Evolutionary conservation across 2,888 invertebrate genomes (phyloP).

Genomic region (Oligia latruncula): DNA sequence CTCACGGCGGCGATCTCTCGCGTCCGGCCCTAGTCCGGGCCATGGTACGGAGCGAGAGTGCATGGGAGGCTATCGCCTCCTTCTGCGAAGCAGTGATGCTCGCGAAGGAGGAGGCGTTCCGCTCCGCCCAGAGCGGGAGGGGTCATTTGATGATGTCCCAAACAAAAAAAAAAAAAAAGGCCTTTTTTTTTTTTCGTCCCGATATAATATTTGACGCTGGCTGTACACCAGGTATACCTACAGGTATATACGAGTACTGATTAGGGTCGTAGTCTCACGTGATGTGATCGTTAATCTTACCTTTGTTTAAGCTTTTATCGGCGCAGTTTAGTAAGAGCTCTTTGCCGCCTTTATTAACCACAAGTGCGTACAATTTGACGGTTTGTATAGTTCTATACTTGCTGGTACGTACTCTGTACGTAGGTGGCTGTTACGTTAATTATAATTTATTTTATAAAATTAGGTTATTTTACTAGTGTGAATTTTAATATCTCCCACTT

Average conservation of each 20-base stretch:
- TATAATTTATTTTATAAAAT: not conserved
- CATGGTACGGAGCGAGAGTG: too few species aligned
- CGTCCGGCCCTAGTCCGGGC: too few species aligned
- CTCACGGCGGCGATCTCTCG: too few species aligned
- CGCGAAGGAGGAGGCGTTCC: too few species aligned
- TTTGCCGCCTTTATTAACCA: constrained; percentile 56
- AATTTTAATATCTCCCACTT: constrained; percentile 26
- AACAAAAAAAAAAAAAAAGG: too few species aligned
- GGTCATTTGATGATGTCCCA: too few species aligned
- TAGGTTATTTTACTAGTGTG: not conserved
- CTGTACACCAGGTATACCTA: constrained; percentile 19
- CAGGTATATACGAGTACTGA: constrained; percentile 40
- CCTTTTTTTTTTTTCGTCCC: too few species aligned
- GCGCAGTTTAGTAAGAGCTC: constrained; percentile 41
- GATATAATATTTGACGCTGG: constrained; percentile 8
- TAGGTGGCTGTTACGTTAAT: not conserved
- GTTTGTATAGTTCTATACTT: constrained; percentile 15
- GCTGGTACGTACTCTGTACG: not conserved
- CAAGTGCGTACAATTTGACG: constrained; percentile 38
- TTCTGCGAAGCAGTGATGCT: too few species aligned
- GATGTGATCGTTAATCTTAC: constrained; percentile 69
- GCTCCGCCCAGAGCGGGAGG: too few species aligned
- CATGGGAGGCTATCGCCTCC: too few species aligned
- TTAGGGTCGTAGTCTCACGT: constrained; percentile 59
- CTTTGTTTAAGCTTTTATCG: constrained; percentile 64